A percentile compares a stretch with the other conserved stretches of the same genome.
Conservation (phyloP, 1,140 invertebrate species). For the silkworm (Bombyx mori) region DNA sequence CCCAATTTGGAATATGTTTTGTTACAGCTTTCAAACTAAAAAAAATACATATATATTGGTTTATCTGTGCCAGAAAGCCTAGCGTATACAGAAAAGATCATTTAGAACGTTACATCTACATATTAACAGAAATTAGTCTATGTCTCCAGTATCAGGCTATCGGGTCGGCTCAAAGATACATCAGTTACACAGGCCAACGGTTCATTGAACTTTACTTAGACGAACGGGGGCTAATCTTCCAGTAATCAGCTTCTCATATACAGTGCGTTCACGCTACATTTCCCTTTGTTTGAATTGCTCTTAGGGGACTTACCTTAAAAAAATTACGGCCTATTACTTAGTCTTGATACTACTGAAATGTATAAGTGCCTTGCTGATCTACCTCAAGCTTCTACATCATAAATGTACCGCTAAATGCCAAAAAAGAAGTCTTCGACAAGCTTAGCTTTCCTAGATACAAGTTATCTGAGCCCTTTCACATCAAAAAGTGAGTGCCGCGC, state of each 20-base stretch:
- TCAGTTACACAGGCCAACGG: constrained; percentile 13
- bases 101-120: background rate
- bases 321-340: background rate
- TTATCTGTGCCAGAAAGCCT: no score
- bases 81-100: background rate
- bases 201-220: constrained; percentile 20
- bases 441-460: no score
- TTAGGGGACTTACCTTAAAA: background rate
- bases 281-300: constrained; percentile 14
- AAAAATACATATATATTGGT: background rate
- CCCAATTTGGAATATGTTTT: no score
- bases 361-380: no score
- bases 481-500: no score
- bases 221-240: constrained; percentile 17
- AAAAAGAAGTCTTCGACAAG: no score
- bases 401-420: no score
- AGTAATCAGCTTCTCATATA: constrained; percentile 17
- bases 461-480: no score
- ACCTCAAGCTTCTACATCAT: no score
- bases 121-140: background rate
- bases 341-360: background rate
- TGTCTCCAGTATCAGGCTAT: constrained; percentile 5
- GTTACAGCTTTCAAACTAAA: no score
- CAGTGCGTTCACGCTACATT: constrained; percentile 16
- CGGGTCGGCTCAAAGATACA: constrained; percentile 15